Evolutionary conservation across 2,797 vertebrate species (phyloP), one percentile per base, ranked within the genome.

Genomic region (Periparus ater): DNA sequence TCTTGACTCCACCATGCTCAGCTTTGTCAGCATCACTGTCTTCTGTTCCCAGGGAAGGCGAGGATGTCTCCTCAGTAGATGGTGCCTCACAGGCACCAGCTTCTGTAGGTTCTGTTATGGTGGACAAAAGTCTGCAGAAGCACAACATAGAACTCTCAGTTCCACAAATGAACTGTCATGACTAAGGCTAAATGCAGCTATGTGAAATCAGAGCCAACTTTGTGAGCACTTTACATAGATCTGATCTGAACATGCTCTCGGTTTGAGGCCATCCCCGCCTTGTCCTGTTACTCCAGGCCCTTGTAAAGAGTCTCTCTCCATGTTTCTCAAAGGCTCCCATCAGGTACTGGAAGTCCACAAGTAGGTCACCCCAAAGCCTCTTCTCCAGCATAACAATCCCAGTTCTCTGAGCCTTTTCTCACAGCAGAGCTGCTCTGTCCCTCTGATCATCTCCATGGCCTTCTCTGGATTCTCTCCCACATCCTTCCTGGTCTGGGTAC

Each of bases 101-200:
- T 16, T 98, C 98, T 16, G 98, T 99, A 73, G 99, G 99, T 94
- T 99, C 99, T 1, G 99, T 99, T 97, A 99, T 99, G 26, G 98
- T 98, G 76, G 98, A 98, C 92, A 98, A 34, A 68, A 98, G 97
- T 91, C 98, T 98, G 93, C 13, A 82, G 61, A 73, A 54, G 62
- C 30, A 73, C 53, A 94, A 95, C 21, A 55, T 0, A 20, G 4
- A 47, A 73, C 50, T 75, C 53, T 95, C 85, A 96, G 77, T 32
- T 45, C 85, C 58, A 45, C 21, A 58, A 40, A 48, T 4, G 15
- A 80, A 6, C 16, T 55, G 3, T 10, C 32, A 34, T 1, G 13
- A 73, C 38, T 60, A 36, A 60, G 63, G 54, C 30, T 80, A 63
- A 91, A 65, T 42, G 29, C 47, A 89, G 66, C 38, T 30, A 16